phyloP scores from a whole-genome alignment of 1,140 invertebrate genomes.

The Anthonomus grandis region DNA sequence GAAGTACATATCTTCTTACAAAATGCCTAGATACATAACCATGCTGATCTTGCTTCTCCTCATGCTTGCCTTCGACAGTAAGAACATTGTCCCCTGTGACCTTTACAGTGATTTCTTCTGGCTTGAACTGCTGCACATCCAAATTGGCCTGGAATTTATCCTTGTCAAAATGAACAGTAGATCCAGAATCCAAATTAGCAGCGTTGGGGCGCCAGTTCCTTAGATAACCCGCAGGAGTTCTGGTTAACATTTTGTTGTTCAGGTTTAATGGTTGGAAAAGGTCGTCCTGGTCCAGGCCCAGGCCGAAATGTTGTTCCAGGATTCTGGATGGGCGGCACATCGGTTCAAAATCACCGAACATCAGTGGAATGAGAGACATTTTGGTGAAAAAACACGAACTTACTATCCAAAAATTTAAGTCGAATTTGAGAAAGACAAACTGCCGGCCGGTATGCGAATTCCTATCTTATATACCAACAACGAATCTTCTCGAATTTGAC shows the following conservation, averaged over 20 bases:
- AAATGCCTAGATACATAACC: constrained; percentile 66
- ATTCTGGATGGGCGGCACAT: constrained; percentile 31
- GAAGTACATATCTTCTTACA: constrained; percentile 61
- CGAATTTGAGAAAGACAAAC: too few relatives aligned
- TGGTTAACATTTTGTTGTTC: constrained; percentile 9
- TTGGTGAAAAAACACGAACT: too few relatives aligned
- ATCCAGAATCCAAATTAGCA: constrained; percentile 45
- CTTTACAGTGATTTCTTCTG: constrained; percentile 77
- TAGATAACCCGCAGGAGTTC: constrained; percentile 40
- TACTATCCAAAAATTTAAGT: too few relatives aligned
- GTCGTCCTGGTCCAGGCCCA: constrained; percentile 36
- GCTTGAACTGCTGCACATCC: constrained; percentile 75
- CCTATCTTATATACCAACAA: too few relatives aligned
- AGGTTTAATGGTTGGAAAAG: constrained; percentile 32
- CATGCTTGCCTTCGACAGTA: constrained; percentile 69
- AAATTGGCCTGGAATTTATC: constrained; percentile 57
- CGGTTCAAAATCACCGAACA: constrained; percentile 18
- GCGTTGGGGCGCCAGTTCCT: constrained; percentile 42
- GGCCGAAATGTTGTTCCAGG: constrained; percentile 41
- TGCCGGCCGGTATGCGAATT: too few relatives aligned
- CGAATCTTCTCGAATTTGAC: too few relatives aligned
- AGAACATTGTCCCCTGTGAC: constrained; percentile 65
- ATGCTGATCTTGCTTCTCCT: constrained; percentile 64
- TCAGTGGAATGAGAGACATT: constrained; percentile 32
- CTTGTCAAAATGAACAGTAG: constrained; percentile 54